Conservation (phyloP, 2,113 vertebrate species). For the Seriola dumerili region DNA sequence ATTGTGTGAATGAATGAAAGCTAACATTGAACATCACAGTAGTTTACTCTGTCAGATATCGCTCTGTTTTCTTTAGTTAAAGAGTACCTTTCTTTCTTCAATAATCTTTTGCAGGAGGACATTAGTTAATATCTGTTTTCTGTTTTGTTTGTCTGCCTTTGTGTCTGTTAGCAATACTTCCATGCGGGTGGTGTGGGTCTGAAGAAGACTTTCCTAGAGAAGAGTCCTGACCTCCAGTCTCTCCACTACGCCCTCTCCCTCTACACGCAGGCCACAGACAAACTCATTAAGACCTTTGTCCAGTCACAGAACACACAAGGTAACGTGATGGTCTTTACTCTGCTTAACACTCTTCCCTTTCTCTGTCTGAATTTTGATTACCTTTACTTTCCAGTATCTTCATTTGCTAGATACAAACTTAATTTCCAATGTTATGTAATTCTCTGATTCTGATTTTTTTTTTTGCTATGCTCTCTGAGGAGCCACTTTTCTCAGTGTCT, state of each 20-base stretch:
- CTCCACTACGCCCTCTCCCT: constrained; percentile 97
- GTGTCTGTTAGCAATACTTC: constrained; percentile 93
- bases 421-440: constrained; percentile 3
- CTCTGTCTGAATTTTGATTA: constrained; percentile 7
- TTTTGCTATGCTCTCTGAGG: constrained; percentile 4
- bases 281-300: constrained; percentile 98
- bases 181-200: constrained; percentile 96
- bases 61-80: too few species aligned
- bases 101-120: neutral
- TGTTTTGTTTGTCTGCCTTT: neutral
- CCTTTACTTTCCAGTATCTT: constrained; percentile 6
- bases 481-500: neutral
- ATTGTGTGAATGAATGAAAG: neutral
- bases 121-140: neutral
- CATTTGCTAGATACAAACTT: constrained; percentile 3
- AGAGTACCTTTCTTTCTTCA: too few species aligned
- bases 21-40: too few species aligned
- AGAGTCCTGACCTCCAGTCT: constrained; percentile 95
- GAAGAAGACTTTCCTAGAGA: constrained; percentile 98
- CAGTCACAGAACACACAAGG: constrained; percentile 95
- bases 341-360: neutral
- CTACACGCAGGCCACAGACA: constrained; percentile 97
- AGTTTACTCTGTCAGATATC: neutral
- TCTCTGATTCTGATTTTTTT: constrained; percentile 11
- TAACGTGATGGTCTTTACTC: constrained; percentile 69